Evolutionary conservation across 2,797 vertebrate genomes (phyloP), one percentile per base, ranked within the genome.

Genomic region (Cyprinella venusta): DNA sequence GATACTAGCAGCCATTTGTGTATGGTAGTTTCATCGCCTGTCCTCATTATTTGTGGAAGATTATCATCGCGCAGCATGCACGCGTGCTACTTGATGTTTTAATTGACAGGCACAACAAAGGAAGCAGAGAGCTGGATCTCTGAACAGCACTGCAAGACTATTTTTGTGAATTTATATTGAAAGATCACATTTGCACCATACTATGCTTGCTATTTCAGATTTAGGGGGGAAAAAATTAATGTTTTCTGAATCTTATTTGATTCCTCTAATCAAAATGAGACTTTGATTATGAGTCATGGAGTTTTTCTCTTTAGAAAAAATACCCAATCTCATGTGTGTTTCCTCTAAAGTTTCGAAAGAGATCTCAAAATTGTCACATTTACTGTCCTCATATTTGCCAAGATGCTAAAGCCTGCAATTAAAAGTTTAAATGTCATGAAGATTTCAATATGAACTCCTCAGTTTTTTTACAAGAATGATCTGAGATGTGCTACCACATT

Each of bases 1-100:
- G 96, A 94, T 96, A 94, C 94, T 96, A 95, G 94, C 94, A 96
- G 96, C 96, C 96, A 95, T 95, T 96, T 93, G 95, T 94, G 96
- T 97, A 97, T 96, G 96, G 92, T 94, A 65, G 75, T 75, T 79
- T 86, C 69, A 75, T 69, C 79, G 70, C 76, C 61, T 26, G 69
- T 74, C 33, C 71, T 83, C 70, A 80, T 80, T 64, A 76, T 79
- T 83, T 64, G 65, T 64, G 52, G 65, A 79, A 70, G 85, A 80
- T 83, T 80, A 79, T 80, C 77, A 83, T 83, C 56, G 78, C 18
- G 9, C 81, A 84, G 56, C 54, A 75, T 52, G 76, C 38, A 24
- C n/a, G 6, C 33, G 42, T 16, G 9, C 30, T 65, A 63, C 45
- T 74, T 83, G 77, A 83, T 80, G 85, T 80, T 80, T 83, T 83